These are phyloP conservation scores for Catamblyrhynchus diadema DNA, from an alignment of 2,797 vertebrate species.

Conservation along the genomic window DNA sequence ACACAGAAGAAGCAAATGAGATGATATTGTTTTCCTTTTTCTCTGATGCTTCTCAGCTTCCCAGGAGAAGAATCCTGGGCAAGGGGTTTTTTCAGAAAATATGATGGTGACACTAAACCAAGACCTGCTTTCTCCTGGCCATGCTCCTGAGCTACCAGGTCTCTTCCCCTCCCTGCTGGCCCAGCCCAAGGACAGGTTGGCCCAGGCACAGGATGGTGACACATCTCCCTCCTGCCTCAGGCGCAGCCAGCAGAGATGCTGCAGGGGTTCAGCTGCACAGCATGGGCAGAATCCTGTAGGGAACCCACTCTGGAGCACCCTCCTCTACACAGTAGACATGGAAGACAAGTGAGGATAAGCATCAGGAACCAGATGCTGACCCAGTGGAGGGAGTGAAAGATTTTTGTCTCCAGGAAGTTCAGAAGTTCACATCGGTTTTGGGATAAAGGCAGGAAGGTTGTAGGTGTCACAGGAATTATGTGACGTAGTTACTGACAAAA, in stretches of 20 bases:
- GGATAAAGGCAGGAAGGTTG: background rate
- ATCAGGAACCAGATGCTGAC: background rate
- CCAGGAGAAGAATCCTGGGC: too few relatives aligned
- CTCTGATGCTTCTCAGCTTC: too few relatives aligned
- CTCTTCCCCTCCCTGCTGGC: background rate
- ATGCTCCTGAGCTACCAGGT: background rate
- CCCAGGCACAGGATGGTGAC: rapidly evolving
- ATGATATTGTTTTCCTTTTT: too few relatives aligned
- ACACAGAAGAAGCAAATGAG: too few relatives aligned
- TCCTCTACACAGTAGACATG: background rate
- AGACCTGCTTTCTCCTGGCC: background rate
- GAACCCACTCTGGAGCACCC: background rate
- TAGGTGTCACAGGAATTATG: background rate
- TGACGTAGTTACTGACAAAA: background rate
- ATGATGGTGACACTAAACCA: background rate
- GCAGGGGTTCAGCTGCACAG: rapidly evolving
- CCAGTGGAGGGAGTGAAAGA: too few relatives aligned
- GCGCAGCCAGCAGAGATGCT: rapidly evolving
- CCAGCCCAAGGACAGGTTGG: background rate
- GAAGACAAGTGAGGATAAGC: background rate
- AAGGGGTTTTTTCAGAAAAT: too few relatives aligned
- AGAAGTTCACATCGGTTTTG: background rate
- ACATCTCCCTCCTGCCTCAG: rapidly evolving
- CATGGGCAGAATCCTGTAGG: rapidly evolving
- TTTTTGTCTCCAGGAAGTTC: background rate